Base-by-base conservation (phyloP, 2,797 vertebrate genomes). In the Leuciscus waleckii region DNA sequence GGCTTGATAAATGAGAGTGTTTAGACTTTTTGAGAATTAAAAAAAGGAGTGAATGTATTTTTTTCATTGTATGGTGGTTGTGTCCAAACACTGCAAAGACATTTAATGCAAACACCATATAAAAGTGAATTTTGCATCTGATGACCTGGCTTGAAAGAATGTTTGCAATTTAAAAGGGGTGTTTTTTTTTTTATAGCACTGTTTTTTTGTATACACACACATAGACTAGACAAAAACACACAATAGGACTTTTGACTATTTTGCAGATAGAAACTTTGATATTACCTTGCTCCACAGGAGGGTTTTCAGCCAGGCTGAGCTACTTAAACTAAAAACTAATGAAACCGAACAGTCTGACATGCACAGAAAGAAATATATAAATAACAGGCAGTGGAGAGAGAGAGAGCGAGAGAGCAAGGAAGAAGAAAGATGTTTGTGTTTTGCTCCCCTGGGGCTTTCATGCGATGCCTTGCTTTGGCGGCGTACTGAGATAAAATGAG, bases 401-500 rank as follows among this genome's bases (percentile, higher is more conserved):
- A 46, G 49, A 51, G 49, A 10, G 41, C 88, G 75, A 74, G 54
- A 86, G 19, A 68, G 32, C 14, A 58, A 65, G 23, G 41, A 43
- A 79, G 69, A 86, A 88, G 89, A 88, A 90, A 90, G 87, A 91
- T 92, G 91, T 91, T 89, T 49, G 77, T 91, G 89, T 93, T 92
- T 91, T 86, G 87, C 79, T 92, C 93, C 92, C 91, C 92, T 85
- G 84, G 91, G 92, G 94, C 89, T 89, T 90, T 84, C 82, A 85
- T 75, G 79, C 86, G 88, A 89, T 91, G 91, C 89, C 91, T 90
- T 87, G 90, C 90, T 70, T 85, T 77, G 89, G 82, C 89, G 79
- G 81, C 93, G 90, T 39, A 91, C 94, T 94, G 94, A 91, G 95
- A 95, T 94, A 92, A 95, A 95, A 94, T 92, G 88, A 88, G 89